A percentile compares a stretch with the other conserved stretches of the same genome.
Conservation (phyloP, 35 echinoderm and acorn worm species). For the Strongylocentrotus purpuratus region DNA sequence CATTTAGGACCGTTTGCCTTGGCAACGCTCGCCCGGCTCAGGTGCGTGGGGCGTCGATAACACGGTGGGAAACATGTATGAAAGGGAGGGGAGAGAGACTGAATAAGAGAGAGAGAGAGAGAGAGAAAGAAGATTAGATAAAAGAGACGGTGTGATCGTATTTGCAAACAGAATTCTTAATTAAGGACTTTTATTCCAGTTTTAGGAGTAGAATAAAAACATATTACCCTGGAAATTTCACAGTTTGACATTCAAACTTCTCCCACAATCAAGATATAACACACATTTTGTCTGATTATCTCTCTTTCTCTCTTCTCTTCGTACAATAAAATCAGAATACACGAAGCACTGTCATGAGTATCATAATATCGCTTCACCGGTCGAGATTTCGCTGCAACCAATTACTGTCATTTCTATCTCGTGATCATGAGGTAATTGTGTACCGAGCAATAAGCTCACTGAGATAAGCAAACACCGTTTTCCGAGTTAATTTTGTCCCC, state of each 20-base stretch:
- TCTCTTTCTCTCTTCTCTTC: neutral
- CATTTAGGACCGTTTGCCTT: neutral
- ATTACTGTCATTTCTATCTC: slow-evolving; percentile 2
- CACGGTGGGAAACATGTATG: neutral
- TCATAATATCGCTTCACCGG: neutral
- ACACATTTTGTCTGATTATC: no score
- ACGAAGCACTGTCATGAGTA: neutral
- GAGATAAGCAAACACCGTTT: slow-evolving; percentile 20
- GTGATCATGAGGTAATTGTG: slow-evolving; percentile 5
- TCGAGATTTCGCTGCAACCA: neutral
- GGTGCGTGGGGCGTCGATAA: neutral
- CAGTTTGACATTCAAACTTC: neutral
- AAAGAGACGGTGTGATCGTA: neutral
- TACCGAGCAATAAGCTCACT: slow-evolving; percentile 14
- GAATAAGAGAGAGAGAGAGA: neutral
- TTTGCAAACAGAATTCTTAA: neutral
- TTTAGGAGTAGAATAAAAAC: neutral
- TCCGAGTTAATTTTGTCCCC: slow-evolving; percentile 10
- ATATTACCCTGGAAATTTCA: neutral
- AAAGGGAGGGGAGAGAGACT: neutral
- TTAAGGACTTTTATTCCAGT: neutral
- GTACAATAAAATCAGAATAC: neutral
- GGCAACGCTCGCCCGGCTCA: neutral
- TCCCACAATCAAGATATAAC: neutral
- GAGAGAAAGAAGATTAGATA: neutral